These are phyloP conservation scores for Centropus unirufus DNA, from an alignment of 2,113 vertebrate genomes.

Conservation along the genomic window DNA sequence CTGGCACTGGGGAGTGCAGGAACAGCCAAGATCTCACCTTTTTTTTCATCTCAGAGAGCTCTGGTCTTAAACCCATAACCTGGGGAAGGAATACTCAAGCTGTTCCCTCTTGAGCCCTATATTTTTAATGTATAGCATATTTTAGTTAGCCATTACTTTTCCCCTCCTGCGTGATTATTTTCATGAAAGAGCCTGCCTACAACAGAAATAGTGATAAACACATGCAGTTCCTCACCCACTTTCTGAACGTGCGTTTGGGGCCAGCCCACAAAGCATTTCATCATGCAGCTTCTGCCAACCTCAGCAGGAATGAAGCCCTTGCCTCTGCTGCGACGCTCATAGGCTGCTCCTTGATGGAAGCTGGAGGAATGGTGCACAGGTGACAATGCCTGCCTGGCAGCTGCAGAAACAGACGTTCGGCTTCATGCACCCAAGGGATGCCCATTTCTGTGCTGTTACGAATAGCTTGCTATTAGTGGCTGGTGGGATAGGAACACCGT, in stretches of 20 bases:
- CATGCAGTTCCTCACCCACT: neutral
- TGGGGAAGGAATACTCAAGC: neutral
- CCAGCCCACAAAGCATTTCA: neutral
- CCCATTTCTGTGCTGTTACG: neutral
- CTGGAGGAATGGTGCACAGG: neutral
- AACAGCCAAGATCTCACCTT: neutral
- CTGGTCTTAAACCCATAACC: neutral
- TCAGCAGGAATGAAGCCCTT: neutral
- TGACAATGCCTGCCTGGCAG: neutral
- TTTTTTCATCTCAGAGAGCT: neutral
- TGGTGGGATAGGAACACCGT: neutral
- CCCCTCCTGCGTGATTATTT: neutral
- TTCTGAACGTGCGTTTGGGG: neutral
- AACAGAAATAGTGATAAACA: neutral
- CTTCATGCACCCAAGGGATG: neutral
- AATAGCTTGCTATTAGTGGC: neutral
- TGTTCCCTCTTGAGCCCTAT: neutral
- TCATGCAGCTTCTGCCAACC: neutral
- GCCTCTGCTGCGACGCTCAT: fast-evolving
- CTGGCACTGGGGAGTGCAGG: neutral
- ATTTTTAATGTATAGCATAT: conserved; percentile 9
- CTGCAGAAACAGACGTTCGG: neutral
- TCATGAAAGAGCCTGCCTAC: neutral
- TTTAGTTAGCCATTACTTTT: neutral
- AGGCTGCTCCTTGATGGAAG: neutral